Evolutionary conservation across 2,113 vertebrate genomes (phyloP), one percentile per base, ranked within the genome.

Genomic region (Rhinoptilus africanus): DNA sequence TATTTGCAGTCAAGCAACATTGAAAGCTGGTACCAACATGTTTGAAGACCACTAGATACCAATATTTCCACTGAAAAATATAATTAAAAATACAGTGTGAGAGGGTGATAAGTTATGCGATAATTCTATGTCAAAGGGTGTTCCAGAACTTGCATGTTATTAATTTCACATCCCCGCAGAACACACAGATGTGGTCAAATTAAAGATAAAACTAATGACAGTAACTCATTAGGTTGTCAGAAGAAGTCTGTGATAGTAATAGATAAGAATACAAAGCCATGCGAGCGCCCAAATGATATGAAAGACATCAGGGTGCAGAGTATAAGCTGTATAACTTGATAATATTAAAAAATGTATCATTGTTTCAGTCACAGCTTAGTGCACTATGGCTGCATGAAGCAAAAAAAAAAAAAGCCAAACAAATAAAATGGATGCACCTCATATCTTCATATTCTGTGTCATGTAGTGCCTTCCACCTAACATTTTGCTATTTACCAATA

Each of bases 121-220:
- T 92, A 63, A 7, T 21, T 9, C 26, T 56, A 16, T 47, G 51
- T 67, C 68, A 81, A 75, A 66, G 41, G 43, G 12, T 19, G 7
- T 47, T 72, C 32, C 39, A 56, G 32, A 87, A 41, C 41, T 75
- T 59, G 21, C 66, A 74, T 24, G 6, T 78, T 93, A 85, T 77
- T 89, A 74, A 91, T 91, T 82, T 77, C 45, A 77, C 3, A 50
- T 9, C 14, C 39, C 45, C 76, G 60, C 13, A 41, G 64, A 89
- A 95, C 39, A 91, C 16, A 24, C 45, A 79, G 41, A 85, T 45
- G 50, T 39, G 18, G 32, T 50, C 37, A 93, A 80, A 94, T 16
- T 64, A 68, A 91, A 79, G 69, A 75, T 30, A 85, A 94, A 92
- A 76, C 22, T 57, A 72, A 72, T 57, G 34, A 53, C 51, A 53